Evolutionary conservation across 2,888 invertebrate species (phyloP).

Genomic region (Phyllotreta cruciferae): DNA sequence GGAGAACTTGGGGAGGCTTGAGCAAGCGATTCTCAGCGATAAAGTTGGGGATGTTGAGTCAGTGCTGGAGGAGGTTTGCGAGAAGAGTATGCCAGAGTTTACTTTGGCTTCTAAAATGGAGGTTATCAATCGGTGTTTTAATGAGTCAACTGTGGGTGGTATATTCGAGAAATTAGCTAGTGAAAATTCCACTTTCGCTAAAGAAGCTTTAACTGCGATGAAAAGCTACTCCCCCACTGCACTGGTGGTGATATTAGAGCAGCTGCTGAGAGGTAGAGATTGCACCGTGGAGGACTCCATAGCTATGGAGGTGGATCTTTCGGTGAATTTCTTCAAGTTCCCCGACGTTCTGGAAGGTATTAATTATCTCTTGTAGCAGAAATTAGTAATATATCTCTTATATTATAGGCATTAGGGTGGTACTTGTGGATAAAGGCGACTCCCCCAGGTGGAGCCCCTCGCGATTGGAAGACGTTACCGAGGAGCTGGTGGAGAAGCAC

Average conservation of each 20-base stretch:
- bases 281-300: slow-evolving; percentile 82
- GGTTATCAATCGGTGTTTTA: slow-evolving; percentile 81
- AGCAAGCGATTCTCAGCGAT: no score
- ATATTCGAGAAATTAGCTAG: slow-evolving; percentile 76
- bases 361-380: background rate
- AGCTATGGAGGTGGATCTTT: slow-evolving; percentile 87
- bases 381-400: slow-evolving; percentile 11
- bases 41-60: no score
- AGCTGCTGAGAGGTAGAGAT: slow-evolving; percentile 77
- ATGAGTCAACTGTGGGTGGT: slow-evolving; percentile 77
- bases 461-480: slow-evolving; percentile 75
- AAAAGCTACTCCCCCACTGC: slow-evolving; percentile 89
- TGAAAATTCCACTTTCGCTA: slow-evolving; percentile 86
- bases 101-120: slow-evolving; percentile 70
- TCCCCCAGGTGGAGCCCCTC: slow-evolving; percentile 89
- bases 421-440: slow-evolving; percentile 92
- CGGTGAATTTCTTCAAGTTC: slow-evolving; percentile 68
- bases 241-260: slow-evolving; percentile 83
- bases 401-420: slow-evolving; percentile 78
- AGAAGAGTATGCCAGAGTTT: slow-evolving; percentile 59
- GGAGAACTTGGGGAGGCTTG: no score
- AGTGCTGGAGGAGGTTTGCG: no score
- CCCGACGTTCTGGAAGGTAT: slow-evolving; percentile 88
- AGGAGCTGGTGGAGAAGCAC: slow-evolving; percentile 75
- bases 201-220: slow-evolving; percentile 73